phyloP scores from a whole-genome alignment of 2,113 vertebrate species.

The Odobenus rosmarus region DNA sequence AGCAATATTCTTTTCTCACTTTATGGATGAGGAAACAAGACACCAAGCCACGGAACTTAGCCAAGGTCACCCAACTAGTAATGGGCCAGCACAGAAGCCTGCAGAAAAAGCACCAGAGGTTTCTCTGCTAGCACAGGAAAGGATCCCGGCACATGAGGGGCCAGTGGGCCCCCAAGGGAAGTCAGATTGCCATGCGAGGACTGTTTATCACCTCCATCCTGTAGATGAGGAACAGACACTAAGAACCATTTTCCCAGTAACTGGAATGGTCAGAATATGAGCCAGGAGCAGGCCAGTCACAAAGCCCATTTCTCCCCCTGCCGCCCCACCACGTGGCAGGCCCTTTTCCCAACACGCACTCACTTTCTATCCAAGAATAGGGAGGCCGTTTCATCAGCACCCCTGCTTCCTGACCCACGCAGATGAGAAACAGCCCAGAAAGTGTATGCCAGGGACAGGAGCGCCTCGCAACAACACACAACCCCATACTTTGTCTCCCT shows the following conservation, averaged over 20 bases:
- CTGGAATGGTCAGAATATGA: fast-evolving
- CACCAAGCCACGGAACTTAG: neutral
- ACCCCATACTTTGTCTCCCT: neutral
- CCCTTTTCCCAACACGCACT: neutral
- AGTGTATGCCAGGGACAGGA: neutral
- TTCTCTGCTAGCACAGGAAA: neutral
- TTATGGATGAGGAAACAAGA: neutral
- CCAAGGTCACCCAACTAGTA: neutral
- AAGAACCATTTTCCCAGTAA: neutral
- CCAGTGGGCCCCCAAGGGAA: neutral
- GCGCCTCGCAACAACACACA: fast-evolving
- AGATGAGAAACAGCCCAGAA: neutral
- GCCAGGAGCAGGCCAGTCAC: neutral
- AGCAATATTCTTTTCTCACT: neutral
- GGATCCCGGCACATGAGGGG: neutral
- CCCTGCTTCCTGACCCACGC: neutral
- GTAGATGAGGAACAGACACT: neutral
- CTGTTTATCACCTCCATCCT: neutral
- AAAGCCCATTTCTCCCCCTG: neutral
- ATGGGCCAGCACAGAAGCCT: neutral
- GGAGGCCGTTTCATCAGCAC: neutral
- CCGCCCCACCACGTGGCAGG: neutral
- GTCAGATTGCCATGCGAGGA: neutral
- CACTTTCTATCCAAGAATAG: neutral
- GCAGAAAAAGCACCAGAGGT: neutral